Base-by-base conservation (phyloP, 2,113 vertebrate genomes). In the Silurus glanis region DNA sequence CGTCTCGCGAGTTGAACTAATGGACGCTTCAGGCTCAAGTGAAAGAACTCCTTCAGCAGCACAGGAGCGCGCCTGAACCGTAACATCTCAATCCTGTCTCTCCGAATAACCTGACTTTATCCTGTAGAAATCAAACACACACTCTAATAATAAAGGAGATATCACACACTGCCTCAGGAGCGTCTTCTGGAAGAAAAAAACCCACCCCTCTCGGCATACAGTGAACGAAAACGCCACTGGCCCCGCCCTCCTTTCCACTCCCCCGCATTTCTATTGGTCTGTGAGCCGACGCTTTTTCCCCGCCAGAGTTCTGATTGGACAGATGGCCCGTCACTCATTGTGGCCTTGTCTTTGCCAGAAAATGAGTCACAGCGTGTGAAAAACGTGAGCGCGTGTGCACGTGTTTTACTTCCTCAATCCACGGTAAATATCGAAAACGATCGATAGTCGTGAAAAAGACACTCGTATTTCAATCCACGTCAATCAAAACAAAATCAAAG, bases 71-170 rank as follows among this genome's bases (percentile, higher is more conserved):
- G 87, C 93, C 94, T 93, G 78, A 94, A 94, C 51, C 94, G 94
- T 90, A 94, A 96, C 95, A 96, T 96, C 87, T 95, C 94, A 94
- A 92, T 92, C 93, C 87, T 87, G 88, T 92, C 92, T 5, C 86
- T 88, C 90, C 37, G 37, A 37, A 2, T 37, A 37, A 37, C 37
- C 37, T 37, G 37, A 37, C 37, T 37, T 37, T 37, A 37, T 37
- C 37, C 37, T 37, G 37, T 37, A 37, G 37, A 37, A 37, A 37
- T 37, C 37, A 37, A 37, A 37, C 37, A 37, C 37, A 37, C 37
- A 37, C 37, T 37, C 37, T 37, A 37, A 37, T 37, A 37, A 37
- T 37, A 37, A 37, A 37, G 37, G 37, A 37, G 37, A 37, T 37
- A 37, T 37, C 37, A 37, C 37, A 37, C 37, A 37, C 37, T 3